phyloP scores from a whole-genome alignment of 2,888 invertebrate genomes.

The Conus canariensis region DNA sequence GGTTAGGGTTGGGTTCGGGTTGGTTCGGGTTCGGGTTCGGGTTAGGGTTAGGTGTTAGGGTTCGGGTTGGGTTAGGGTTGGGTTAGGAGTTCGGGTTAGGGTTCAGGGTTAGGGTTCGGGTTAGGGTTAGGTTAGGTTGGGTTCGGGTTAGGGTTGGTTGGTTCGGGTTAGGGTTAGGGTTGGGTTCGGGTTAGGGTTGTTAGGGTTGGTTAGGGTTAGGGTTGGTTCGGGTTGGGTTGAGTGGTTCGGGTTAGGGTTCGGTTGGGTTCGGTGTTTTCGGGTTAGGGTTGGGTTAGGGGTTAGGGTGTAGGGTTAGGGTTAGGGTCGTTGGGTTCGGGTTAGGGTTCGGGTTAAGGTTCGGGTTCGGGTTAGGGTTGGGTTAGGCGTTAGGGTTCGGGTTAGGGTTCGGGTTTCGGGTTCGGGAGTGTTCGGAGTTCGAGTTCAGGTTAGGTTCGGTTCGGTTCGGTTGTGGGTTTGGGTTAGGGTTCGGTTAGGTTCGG shows the following conservation, averaged over 20 bases:
- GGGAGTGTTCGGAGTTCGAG: too few species aligned
- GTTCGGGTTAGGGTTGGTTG: slow-evolving; percentile 21
- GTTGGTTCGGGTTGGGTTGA: not conserved
- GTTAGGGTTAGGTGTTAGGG: slow-evolving; percentile 47
- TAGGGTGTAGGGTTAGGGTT: slow-evolving; percentile 46
- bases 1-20: too few species aligned
- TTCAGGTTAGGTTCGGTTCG: slow-evolving; percentile 46
- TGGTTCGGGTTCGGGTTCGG: not conserved
- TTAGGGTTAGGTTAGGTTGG: slow-evolving; percentile 41
- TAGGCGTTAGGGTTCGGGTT: slow-evolving; percentile 29
- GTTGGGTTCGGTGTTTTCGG: slow-evolving; percentile 45
- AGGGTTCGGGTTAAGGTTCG: slow-evolving; percentile 51
- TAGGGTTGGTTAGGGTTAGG: not conserved
- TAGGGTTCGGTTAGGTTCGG: slow-evolving; percentile 34
- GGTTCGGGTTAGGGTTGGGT: slow-evolving; percentile 41
- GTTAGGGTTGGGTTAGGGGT: slow-evolving; percentile 47
- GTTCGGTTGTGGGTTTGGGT: slow-evolving; percentile 46
- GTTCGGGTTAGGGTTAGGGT: too few species aligned
- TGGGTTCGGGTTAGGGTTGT: too few species aligned
- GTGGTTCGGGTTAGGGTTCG: slow-evolving; percentile 40
- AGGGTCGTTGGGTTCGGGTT: slow-evolving; percentile 48
- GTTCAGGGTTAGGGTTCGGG: slow-evolving; percentile 41
- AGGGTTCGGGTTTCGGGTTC: slow-evolving; percentile 49
- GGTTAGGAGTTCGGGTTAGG: slow-evolving; percentile 43
- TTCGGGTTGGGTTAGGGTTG: slow-evolving; percentile 44